phyloP scores from a whole-genome alignment of 2,113 vertebrate species.

The Dinomys branickii region DNA sequence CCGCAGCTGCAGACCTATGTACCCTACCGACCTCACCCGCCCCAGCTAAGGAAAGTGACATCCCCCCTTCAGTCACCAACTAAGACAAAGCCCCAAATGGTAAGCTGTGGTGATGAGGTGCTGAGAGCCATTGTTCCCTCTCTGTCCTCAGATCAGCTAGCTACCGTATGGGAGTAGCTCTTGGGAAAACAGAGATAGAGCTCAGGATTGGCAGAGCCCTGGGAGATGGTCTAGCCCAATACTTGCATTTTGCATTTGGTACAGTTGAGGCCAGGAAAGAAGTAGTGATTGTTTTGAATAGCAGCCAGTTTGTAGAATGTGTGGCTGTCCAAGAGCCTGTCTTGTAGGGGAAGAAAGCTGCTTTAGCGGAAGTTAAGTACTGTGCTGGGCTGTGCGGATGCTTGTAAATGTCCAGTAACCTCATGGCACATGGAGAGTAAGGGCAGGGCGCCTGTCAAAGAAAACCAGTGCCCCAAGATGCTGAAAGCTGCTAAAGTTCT shows the following conservation, averaged over 20 bases:
- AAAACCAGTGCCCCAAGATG: not conserved
- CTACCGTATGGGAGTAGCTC: not conserved
- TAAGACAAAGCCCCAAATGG: slow-evolving; percentile 89
- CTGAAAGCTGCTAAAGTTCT: not conserved
- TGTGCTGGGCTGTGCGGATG: not conserved
- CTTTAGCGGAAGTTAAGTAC: not conserved
- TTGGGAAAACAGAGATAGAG: not conserved
- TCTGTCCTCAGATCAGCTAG: not conserved
- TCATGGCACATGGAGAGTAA: not conserved
- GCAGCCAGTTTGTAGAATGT: not conserved
- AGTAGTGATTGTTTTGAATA: not conserved
- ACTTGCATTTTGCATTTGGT: not conserved
- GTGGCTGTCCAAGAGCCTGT: not conserved
- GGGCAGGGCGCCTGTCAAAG: not conserved
- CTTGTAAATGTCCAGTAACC: not conserved
- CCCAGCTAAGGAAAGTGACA: slow-evolving; percentile 87
- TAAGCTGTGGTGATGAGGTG: slow-evolving; percentile 83
- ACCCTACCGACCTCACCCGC: slow-evolving; percentile 86
- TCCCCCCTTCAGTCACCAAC: slow-evolving; percentile 84
- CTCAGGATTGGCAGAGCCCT: not conserved
- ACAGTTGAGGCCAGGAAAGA: not conserved
- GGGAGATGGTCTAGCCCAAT: not conserved
- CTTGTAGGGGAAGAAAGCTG: not conserved
- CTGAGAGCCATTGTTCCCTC: not conserved
- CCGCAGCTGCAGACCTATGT: slow-evolving; percentile 88